Conservation (phyloP, 2,888 invertebrate genomes). For the Strigamia transsilvanica region DNA sequence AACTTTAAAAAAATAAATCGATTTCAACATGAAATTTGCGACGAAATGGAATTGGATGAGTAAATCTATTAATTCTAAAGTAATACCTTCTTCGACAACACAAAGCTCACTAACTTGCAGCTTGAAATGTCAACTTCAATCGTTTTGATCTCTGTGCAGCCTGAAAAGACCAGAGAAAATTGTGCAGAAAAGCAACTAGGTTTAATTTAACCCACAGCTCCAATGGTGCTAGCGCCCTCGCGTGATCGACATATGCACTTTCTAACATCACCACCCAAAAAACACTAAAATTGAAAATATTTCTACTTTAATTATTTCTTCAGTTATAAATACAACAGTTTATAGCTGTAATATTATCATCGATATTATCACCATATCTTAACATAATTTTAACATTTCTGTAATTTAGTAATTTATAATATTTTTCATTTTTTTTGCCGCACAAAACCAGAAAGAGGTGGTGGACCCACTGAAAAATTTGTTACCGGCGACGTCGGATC, state of each 20-base stretch:
- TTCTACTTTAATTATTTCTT: background rate
- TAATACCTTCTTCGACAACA: background rate
- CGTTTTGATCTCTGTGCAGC: background rate
- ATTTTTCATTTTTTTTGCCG: conserved; percentile 42
- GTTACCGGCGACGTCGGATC: conserved; percentile 66
- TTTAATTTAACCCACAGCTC: background rate
- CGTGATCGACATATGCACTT: background rate
- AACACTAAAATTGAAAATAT: background rate
- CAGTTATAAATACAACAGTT: background rate
- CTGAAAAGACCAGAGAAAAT: background rate
- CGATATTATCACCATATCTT: background rate
- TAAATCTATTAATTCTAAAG: background rate
- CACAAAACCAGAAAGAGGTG: conserved; percentile 69
- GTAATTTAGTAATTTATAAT: background rate
- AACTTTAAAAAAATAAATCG: background rate
- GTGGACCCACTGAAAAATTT: conserved; percentile 67
- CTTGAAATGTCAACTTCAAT: background rate
- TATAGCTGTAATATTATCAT: background rate
- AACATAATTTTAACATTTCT: background rate
- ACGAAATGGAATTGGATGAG: background rate
- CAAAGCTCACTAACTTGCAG: background rate
- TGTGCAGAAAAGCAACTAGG: background rate
- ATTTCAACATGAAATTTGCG: too few relatives aligned
- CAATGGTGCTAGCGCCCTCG: background rate
- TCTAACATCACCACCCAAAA: too few relatives aligned